phyloP scores from a whole-genome alignment of 2,888 invertebrate species.

The Hirudinaria manillensis region DNA sequence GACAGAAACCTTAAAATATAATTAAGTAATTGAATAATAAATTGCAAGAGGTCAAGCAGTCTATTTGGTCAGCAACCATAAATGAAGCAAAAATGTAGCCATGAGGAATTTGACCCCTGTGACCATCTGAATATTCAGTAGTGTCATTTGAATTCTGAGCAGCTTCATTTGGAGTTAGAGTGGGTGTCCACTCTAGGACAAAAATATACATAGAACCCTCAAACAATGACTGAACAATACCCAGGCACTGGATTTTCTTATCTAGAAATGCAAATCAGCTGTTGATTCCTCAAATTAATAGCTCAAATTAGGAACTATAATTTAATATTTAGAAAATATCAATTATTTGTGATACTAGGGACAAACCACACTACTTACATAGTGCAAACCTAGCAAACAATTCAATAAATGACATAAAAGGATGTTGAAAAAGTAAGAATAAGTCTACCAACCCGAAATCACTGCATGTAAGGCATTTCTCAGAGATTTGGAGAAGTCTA shows the following conservation, averaged over 20 bases:
- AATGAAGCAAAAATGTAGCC: conserved; percentile 58
- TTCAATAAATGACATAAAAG: too few species aligned
- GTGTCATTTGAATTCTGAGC: neutral
- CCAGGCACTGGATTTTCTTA: conserved; percentile 55
- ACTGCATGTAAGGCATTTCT: conserved; percentile 3
- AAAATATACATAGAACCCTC: conserved; percentile 60
- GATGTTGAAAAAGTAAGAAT: too few species aligned
- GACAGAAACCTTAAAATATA: conserved; percentile 52
- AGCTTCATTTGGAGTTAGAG: conserved; percentile 44
- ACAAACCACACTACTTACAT: too few species aligned
- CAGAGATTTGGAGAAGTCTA: neutral
- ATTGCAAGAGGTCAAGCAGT: neutral
- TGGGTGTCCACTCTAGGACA: conserved; percentile 59
- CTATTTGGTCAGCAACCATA: conserved; percentile 46
- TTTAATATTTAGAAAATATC: too few species aligned
- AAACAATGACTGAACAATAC: conserved; percentile 57
- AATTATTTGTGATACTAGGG: too few species aligned
- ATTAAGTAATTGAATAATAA: neutral
- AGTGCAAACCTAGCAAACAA: too few species aligned
- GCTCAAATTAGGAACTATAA: too few species aligned
- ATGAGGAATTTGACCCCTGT: conserved; percentile 53
- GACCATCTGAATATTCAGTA: neutral
- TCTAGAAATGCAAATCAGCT: conserved; percentile 46
- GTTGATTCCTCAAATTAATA: too few species aligned
- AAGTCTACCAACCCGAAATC: neutral